phyloP scores from a whole-genome alignment of 2,888 invertebrate genomes.

The Campaea margaritaria region DNA sequence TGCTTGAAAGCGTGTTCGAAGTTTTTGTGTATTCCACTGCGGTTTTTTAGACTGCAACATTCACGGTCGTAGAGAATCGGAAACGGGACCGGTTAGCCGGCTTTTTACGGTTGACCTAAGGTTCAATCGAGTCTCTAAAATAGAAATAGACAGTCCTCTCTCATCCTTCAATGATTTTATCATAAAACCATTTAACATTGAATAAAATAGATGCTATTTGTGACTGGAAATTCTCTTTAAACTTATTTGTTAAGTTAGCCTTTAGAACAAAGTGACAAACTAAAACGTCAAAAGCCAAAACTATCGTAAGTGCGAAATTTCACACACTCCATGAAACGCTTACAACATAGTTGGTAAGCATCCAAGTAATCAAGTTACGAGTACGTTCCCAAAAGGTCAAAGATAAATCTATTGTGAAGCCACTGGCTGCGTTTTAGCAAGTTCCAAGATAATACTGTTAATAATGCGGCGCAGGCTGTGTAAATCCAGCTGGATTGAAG shows the following conservation, averaged over 20 bases:
- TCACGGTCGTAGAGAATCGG: conserved; percentile 46
- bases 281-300: conserved; percentile 15
- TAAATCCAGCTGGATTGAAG: conserved; percentile 24
- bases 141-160: conserved; percentile 8
- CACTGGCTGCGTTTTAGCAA: conserved; percentile 14
- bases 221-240: neutral
- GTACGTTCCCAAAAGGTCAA: conserved; percentile 31
- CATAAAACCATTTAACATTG: conserved; percentile 8
- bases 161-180: conserved; percentile 6
- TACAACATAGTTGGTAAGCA: conserved; percentile 32
- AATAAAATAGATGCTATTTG: neutral
- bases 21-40: conserved; percentile 43
- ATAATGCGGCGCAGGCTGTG: conserved; percentile 15
- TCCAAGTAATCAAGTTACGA: conserved; percentile 31
- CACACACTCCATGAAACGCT: conserved; percentile 28
- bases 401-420: conserved; percentile 28
- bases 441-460: conserved; percentile 24
- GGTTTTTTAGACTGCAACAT: conserved; percentile 43
- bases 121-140: conserved; percentile 33
- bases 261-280: neutral
- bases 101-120: conserved; percentile 40
- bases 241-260: too few species aligned
- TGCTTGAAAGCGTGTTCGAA: conserved; percentile 21
- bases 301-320: conserved; percentile 23
- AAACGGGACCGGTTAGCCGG: conserved; percentile 36